Conservation (phyloP, 2,888 invertebrate genomes). For the Cylloceria caligata region DNA sequence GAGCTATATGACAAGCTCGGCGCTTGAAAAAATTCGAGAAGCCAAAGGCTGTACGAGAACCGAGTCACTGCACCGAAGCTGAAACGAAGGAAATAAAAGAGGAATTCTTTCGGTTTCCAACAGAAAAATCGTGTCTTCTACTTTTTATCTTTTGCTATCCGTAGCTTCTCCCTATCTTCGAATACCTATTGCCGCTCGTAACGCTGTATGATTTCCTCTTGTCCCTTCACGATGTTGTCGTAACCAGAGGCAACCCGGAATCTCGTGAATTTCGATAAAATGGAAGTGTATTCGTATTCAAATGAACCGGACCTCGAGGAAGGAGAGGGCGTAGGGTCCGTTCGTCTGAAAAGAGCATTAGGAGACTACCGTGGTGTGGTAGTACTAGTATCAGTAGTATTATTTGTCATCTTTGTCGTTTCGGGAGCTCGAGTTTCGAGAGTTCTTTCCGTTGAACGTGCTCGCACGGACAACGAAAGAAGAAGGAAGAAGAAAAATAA, state of each 20-base stretch:
- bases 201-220: constrained; percentile 20
- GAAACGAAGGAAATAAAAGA: constrained; percentile 11
- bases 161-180: background rate
- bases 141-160: constrained; percentile 7
- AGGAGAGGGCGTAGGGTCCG: no score
- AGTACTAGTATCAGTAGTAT: background rate
- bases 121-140: background rate
- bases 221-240: background rate
- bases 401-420: constrained; percentile 15
- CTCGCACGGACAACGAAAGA: constrained; percentile 21
- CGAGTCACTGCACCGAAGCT: background rate
- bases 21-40: constrained; percentile 11
- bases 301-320: constrained; percentile 71
- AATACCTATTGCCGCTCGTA: background rate
- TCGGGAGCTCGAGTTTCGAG: constrained; percentile 44
- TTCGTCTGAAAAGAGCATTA: constrained; percentile 42
- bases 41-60: constrained; percentile 5
- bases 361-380: constrained; percentile 9
- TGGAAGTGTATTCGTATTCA: constrained; percentile 76
- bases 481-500: constrained; percentile 42
- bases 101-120: background rate
- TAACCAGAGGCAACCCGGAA: no score
- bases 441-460: constrained; percentile 45
- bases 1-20: constrained; percentile 9
- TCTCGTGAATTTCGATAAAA: constrained; percentile 73